Conservation (phyloP, 2,113 vertebrate species). For the Xerus inauris region DNA sequence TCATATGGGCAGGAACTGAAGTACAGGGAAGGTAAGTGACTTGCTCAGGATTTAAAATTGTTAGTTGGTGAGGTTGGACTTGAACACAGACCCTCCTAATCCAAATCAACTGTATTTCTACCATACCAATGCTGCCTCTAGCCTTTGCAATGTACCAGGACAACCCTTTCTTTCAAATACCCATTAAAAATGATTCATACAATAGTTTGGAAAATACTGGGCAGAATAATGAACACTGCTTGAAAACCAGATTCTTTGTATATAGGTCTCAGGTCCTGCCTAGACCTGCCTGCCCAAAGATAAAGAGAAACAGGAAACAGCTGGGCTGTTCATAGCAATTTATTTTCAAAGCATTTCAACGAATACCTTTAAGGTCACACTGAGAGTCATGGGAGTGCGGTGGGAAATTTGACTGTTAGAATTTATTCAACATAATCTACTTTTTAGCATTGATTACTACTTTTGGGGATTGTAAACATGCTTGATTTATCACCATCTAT, state of each 20-base stretch:
- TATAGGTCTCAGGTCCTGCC: neutral
- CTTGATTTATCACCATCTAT: neutral
- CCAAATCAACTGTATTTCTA: neutral
- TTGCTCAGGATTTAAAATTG: neutral
- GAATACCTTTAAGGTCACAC: neutral
- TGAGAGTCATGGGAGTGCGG: neutral
- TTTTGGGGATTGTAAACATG: neutral
- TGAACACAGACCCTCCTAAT: neutral
- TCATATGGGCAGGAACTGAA: neutral
- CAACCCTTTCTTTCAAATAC: neutral
- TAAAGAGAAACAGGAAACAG: neutral
- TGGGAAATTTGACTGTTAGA: neutral
- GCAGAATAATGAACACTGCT: neutral
- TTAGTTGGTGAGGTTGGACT: neutral
- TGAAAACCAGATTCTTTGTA: neutral
- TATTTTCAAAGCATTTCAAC: neutral
- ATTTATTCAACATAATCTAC: neutral
- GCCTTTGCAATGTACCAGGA: neutral
- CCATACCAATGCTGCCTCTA: neutral
- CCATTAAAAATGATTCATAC: neutral
- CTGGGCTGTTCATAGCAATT: neutral
- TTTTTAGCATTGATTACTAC: neutral
- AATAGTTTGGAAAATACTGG: neutral
- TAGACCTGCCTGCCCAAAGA: neutral
- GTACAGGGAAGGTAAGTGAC: neutral